phyloP scores from a whole-genome alignment of 37 sponge, comb jelly and placozoan genomes.

The Chondrosia reniformis region DNA sequence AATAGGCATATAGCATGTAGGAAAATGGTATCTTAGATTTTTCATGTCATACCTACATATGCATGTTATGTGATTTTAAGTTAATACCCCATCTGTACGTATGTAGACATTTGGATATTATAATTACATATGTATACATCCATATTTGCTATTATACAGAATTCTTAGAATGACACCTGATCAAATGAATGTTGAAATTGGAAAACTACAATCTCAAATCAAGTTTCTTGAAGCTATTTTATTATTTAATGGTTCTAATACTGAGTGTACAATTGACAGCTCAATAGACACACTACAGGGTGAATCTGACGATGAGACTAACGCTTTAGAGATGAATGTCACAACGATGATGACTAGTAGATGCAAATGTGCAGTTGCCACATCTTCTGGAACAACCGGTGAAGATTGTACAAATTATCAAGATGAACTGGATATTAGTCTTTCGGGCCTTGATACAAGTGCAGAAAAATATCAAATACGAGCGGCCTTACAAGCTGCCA shows the following conservation, averaged over 20 bases:
- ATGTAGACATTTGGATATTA: not conserved
- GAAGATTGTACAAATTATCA: not conserved
- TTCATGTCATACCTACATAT: too few relatives aligned
- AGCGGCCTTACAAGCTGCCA: not conserved
- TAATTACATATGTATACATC: not conserved
- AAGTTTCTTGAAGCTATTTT: slow-evolving; percentile 15
- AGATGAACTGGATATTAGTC: not conserved
- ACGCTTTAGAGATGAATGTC: not conserved
- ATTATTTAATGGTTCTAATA: not conserved
- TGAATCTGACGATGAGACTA: not conserved
- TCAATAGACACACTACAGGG: not conserved
- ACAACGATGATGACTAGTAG: slow-evolving; percentile 3
- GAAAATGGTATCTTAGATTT: too few relatives aligned
- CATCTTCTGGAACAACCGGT: too few relatives aligned
- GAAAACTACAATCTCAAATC: slow-evolving; percentile 20
- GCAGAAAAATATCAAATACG: not conserved
- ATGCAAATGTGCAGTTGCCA: not conserved
- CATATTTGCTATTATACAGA: not conserved
- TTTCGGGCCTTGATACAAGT: too few relatives aligned
- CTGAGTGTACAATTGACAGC: not conserved
- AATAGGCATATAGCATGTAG: too few relatives aligned
- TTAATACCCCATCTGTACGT: too few relatives aligned
- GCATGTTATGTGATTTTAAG: not conserved
- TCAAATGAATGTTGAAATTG: slow-evolving; percentile 26
- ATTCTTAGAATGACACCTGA: slow-evolving; percentile 28